Percentiles rank a stretch among this genome's conserved stretches.
These are phyloP conservation scores for Pseudomyrmex pallidus DNA, from an alignment of 1,140 invertebrate species.

Conservation along the genomic window DNA sequence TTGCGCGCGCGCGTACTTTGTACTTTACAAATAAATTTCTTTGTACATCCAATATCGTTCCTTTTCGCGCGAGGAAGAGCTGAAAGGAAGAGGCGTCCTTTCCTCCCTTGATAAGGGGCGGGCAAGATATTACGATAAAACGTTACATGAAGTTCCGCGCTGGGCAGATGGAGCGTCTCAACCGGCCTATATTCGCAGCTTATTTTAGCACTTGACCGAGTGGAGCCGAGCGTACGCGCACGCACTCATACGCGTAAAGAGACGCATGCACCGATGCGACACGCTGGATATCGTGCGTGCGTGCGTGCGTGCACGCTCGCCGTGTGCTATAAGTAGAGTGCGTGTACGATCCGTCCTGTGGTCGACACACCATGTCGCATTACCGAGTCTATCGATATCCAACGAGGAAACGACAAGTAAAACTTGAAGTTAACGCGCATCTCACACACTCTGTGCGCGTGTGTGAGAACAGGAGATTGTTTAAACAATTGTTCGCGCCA, in stretches of 20 bases:
- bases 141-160: constrained; percentile 69
- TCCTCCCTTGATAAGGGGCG: constrained; percentile 56
- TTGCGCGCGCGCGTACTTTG: too few relatives aligned
- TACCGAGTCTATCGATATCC: constrained; percentile 40
- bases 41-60: not conserved
- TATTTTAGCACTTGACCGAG: constrained; percentile 71
- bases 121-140: constrained; percentile 24
- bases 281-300: constrained; percentile 56
- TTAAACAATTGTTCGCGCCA: not conserved
- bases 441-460: not conserved
- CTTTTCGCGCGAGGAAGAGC: constrained; percentile 1
- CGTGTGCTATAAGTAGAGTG: constrained; percentile 53
- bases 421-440: not conserved
- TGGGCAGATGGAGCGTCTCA: constrained; percentile 63
- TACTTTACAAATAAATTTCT: not conserved
- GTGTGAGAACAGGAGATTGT: not conserved
- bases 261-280: constrained; percentile 48
- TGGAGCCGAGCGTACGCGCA: constrained; percentile 47
- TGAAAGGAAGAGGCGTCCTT: constrained; percentile 26
- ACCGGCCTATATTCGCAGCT: constrained; percentile 72
- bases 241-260: constrained; percentile 52
- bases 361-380: constrained; percentile 19
- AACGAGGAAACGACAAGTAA: constrained; percentile 18
- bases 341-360: constrained; percentile 41
- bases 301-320: constrained; percentile 10